A percentile compares a stretch with the other conserved stretches of the same genome.
Conservation (phyloP, 2,888 invertebrate genomes). For the Oasisia sp. region DNA sequence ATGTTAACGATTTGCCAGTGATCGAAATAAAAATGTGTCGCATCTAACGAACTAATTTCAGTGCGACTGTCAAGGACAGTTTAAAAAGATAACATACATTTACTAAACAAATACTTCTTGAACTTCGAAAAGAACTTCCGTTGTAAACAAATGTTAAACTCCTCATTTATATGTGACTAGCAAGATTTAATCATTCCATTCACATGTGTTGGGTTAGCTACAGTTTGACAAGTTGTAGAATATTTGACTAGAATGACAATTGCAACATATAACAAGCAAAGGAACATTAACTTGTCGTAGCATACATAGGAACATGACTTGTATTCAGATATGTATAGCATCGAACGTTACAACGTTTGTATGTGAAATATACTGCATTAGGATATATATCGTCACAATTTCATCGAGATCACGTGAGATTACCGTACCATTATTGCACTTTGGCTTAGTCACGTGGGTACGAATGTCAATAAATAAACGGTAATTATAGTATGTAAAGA, state of each 20-base stretch:
- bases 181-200: not conserved
- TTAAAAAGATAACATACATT: too few relatives aligned
- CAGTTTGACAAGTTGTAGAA: not conserved
- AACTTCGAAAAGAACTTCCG: too few relatives aligned
- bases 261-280: not conserved
- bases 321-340: not conserved
- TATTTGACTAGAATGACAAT: not conserved
- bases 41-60: too few relatives aligned
- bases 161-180: not conserved
- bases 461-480: not conserved
- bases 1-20: too few relatives aligned
- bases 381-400: not conserved
- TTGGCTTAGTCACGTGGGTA: not conserved
- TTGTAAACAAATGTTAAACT: not conserved
- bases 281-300: not conserved
- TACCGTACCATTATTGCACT: not conserved
- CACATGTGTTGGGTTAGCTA: not conserved
- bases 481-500: not conserved
- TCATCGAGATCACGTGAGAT: not conserved
- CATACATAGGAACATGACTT: not conserved
- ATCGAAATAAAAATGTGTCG: too few relatives aligned
- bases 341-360: not conserved
- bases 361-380: not conserved
- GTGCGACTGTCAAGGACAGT: too few relatives aligned
- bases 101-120: too few relatives aligned